Conservation (phyloP, 2,113 vertebrate species). For the Macheiramphus alcinus region DNA sequence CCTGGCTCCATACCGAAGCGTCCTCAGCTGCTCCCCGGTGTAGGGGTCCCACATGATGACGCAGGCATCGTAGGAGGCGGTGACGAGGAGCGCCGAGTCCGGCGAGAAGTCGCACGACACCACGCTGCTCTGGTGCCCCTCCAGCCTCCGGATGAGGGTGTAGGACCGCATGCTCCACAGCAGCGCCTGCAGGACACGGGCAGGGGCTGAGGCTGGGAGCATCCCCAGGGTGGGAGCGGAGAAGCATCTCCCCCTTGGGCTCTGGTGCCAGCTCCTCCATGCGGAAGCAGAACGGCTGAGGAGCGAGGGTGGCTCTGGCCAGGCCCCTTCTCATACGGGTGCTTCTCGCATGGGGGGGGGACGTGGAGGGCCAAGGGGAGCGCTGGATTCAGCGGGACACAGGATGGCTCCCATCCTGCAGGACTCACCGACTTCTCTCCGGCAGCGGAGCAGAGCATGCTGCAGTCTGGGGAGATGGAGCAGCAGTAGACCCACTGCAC, state of each 20-base stretch:
- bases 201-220: not conserved
- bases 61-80: constrained; percentile 85
- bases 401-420: not conserved
- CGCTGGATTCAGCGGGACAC: not conserved
- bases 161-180: constrained; percentile 95
- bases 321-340: not conserved
- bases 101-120: constrained; percentile 94
- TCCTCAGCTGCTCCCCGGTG: constrained; percentile 87
- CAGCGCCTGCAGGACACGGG: constrained; percentile 74
- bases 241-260: not conserved
- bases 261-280: not conserved
- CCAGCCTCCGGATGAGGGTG: constrained; percentile 87
- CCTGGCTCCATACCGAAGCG: constrained; percentile 71
- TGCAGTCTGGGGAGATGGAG: constrained; percentile 90
- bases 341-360: accelerated
- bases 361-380: accelerated
- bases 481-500: constrained; percentile 94
- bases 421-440: constrained; percentile 90
- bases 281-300: not conserved
- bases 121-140: constrained; percentile 83
- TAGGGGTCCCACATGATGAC: constrained; percentile 97
- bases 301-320: not conserved
- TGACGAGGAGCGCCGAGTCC: constrained; percentile 89
- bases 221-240: accelerated
- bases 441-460: constrained; percentile 90